Percentiles rank a stretch among this genome's conserved stretches.
Conservation (phyloP, 2,888 invertebrate species). For the Leucophenga montana region DNA sequence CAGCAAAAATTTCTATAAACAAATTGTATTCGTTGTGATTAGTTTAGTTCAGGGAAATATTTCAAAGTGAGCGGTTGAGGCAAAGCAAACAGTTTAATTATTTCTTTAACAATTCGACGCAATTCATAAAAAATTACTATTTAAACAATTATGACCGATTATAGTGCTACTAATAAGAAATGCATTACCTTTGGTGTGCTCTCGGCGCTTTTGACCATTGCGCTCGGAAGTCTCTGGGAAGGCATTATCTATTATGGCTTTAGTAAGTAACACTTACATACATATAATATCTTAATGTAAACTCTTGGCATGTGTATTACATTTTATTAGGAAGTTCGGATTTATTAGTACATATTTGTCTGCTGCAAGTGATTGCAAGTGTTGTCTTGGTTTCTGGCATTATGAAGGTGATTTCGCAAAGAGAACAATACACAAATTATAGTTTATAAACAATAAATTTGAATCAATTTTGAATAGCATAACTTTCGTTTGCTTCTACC, state of each 20-base stretch:
- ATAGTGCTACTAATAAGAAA: too few species aligned
- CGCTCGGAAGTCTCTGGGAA: neutral
- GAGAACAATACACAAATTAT: too few species aligned
- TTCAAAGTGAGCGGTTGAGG: too few species aligned
- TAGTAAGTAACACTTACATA: neutral
- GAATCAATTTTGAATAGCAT: neutral
- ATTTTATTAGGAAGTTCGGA: neutral
- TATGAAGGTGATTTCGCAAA: neutral
- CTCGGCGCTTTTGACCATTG: neutral
- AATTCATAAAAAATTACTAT: too few species aligned
- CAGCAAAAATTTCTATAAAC: too few species aligned
- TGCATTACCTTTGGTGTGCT: neutral
- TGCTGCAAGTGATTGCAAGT: neutral
- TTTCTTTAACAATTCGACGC: too few species aligned
- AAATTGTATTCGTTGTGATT: too few species aligned
- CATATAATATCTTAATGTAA: neutral
- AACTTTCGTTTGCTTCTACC: neutral
- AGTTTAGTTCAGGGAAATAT: too few species aligned
- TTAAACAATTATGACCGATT: too few species aligned
- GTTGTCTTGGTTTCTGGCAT: neutral
- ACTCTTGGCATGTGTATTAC: neutral
- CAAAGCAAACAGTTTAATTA: too few species aligned
- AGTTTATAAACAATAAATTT: too few species aligned
- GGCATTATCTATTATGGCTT: neutral
- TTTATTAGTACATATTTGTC: neutral